Evolutionary conservation across 2,113 vertebrate species (phyloP).

Genomic region (Muscicapa adusta): DNA sequence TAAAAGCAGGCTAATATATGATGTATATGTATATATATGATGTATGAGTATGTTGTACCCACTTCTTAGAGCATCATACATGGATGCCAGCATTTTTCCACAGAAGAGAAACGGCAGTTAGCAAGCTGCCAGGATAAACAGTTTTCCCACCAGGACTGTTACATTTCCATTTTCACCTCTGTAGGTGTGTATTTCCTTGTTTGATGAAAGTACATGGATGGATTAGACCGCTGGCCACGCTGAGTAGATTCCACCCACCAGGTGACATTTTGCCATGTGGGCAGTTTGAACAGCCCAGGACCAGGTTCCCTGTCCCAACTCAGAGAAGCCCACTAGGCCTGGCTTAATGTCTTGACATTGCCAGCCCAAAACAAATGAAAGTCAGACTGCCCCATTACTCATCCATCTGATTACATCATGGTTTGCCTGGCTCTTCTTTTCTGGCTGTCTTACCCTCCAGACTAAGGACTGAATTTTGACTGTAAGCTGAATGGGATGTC

Average conservation of each 20-base stretch:
- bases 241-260: background rate
- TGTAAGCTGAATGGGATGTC: constrained; percentile 13
- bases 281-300: background rate
- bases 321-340: background rate
- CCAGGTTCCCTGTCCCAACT: background rate
- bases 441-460: background rate
- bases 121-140: constrained; percentile 23
- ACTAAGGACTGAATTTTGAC: constrained; percentile 9
- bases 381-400: constrained; percentile 11
- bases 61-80: background rate
- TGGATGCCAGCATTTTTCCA: background rate
- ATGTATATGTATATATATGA: too few relatives aligned
- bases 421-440: background rate
- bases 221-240: background rate
- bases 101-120: background rate
- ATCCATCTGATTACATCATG: constrained; percentile 37
- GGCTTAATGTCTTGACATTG: background rate
- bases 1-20: background rate
- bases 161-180: constrained; percentile 38
- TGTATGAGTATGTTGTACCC: background rate
- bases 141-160: background rate
- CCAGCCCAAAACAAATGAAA: background rate
- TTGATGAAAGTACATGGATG: background rate
- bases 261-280: background rate
- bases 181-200: background rate